phyloP scores from a whole-genome alignment of 1,140 invertebrate genomes.

The Pristionchus pacificus region DNA sequence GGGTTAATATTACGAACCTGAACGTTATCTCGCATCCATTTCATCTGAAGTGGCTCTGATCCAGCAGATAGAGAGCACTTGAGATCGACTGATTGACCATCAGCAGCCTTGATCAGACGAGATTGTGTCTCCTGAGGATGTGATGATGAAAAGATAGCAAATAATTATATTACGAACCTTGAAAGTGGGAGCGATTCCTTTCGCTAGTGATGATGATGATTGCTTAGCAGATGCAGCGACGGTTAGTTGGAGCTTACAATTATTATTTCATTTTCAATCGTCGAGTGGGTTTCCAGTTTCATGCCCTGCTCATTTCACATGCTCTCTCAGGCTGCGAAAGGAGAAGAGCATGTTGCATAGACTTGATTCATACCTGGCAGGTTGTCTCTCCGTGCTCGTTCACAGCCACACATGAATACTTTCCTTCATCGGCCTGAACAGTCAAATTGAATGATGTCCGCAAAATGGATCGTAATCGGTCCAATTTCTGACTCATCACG shows the following conservation, averaged over 20 bases:
- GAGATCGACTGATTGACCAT: conserved; percentile 12
- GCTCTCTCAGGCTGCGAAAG: no score
- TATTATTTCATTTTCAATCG: no score
- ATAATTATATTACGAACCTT: not conserved
- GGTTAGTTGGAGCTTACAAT: not conserved
- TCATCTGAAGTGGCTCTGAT: conserved; percentile 43
- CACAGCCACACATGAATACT: conserved; percentile 88
- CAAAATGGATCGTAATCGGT: not conserved
- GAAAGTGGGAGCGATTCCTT: conserved; percentile 35
- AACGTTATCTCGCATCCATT: conserved; percentile 45
- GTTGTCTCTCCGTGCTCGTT: conserved; percentile 65
- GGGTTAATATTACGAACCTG: no score
- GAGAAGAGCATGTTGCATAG: no score
- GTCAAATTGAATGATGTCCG: conserved; percentile 61
- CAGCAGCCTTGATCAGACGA: conserved; percentile 13
- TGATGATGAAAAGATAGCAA: not conserved
- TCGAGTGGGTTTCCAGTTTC: no score
- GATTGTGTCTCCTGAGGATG: conserved; percentile 1
- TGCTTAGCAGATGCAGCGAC: conserved; percentile 65
- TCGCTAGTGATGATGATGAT: conserved; percentile 10
- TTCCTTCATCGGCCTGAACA: conserved; percentile 83
- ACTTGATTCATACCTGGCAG: no score
- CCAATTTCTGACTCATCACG: no score
- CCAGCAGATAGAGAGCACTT: conserved; percentile 23
- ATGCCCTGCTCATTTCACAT: no score